phyloP scores from a whole-genome alignment of 2,888 invertebrate species.

The Rapana venosa region DNA sequence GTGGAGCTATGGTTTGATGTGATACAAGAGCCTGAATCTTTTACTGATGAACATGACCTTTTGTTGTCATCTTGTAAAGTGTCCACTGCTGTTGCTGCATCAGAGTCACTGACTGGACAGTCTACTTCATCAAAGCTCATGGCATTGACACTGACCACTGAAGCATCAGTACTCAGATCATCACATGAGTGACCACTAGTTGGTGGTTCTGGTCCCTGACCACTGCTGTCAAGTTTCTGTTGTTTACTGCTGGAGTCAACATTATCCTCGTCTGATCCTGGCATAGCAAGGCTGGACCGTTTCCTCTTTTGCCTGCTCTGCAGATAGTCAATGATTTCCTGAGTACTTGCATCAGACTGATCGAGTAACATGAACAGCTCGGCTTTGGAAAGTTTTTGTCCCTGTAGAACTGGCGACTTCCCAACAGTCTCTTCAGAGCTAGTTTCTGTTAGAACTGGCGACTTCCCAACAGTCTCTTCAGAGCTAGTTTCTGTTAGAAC shows the following conservation, averaged over 20 bases:
- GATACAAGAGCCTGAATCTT: background rate
- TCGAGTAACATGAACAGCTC: slow-evolving; percentile 3
- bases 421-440: background rate
- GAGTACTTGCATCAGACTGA: background rate
- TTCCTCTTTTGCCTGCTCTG: background rate
- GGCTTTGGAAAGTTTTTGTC: background rate
- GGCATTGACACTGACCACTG: background rate
- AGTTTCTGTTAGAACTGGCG: no score
- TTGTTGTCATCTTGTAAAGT: no score
- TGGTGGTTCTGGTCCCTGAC: background rate
- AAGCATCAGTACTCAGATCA: background rate
- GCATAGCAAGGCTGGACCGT: background rate
- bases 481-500: background rate
- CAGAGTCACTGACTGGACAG: background rate
- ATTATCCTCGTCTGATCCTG: no score
- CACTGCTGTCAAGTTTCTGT: background rate
- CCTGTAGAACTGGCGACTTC: background rate
- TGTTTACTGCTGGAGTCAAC: background rate
- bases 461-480: background rate
- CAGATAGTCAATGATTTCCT: slow-evolving; percentile 16
- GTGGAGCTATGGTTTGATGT: background rate
- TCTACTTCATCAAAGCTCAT: background rate
- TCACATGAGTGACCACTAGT: background rate
- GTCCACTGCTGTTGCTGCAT: no score
- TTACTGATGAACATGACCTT: background rate